A percentile compares a stretch with the other conserved stretches of the same genome.
Evolutionary conservation across 2,888 invertebrate species (phyloP).

Genomic region (Cryptocephalus moraei): DNA sequence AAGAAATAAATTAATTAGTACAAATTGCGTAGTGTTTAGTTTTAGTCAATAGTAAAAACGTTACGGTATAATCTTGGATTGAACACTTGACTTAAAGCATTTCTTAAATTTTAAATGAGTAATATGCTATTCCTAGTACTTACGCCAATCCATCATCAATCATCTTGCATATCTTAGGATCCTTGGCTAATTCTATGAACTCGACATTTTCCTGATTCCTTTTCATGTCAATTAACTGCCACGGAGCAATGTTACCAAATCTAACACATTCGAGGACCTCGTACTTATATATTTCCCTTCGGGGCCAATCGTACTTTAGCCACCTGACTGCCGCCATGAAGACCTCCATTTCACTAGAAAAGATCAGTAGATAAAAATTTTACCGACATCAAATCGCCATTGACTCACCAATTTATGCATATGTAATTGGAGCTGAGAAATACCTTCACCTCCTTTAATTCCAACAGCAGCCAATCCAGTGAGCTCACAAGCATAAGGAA

Average conservation of each 20-base stretch:
- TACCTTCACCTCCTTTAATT: constrained; percentile 54
- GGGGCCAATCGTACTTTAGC: constrained; percentile 62
- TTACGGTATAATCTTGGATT: too few relatives aligned
- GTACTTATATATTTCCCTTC: constrained; percentile 45
- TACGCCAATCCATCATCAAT: constrained; percentile 73
- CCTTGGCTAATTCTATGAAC: constrained; percentile 56
- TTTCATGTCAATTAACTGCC: constrained; percentile 70
- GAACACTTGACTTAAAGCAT: too few relatives aligned
- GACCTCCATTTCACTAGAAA: constrained; percentile 57
- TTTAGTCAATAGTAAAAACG: too few relatives aligned
- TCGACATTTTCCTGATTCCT: constrained; percentile 63
- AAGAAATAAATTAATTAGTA: too few relatives aligned
- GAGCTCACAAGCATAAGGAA: constrained; percentile 68
- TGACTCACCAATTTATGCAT: constrained; percentile 56
- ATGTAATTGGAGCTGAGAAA: constrained; percentile 63
- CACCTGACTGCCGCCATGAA: constrained; percentile 73
- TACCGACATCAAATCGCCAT: neutral
- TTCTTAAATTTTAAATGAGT: neutral
- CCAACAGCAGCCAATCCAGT: constrained; percentile 58
- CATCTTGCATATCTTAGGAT: constrained; percentile 61
- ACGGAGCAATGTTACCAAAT: constrained; percentile 69
- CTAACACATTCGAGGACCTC: constrained; percentile 61
- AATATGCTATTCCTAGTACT: constrained; percentile 28
- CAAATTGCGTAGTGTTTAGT: too few relatives aligned
- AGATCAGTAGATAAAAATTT: too few relatives aligned